Evolutionary conservation across 1,140 invertebrate species (phyloP), one percentile per base, ranked within the genome.

Genomic region (Mya arenaria): DNA sequence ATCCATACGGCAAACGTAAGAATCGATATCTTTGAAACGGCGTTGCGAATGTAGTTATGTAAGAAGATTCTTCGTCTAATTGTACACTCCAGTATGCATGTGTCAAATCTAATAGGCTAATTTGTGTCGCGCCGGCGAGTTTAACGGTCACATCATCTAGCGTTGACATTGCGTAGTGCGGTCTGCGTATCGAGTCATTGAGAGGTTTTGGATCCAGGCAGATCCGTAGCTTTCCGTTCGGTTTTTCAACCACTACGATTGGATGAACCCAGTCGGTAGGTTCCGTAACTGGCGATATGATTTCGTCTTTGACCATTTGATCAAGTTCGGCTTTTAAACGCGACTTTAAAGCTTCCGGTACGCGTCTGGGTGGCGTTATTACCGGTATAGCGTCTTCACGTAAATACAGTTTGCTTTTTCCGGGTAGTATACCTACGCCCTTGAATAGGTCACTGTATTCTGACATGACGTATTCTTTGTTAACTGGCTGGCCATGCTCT

Each of bases 191-290:
- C 5, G 55, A 41, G 1, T 56, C 60, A 41, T 86, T 88, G 36
- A 86, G 60, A 3, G 75, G 41, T 55, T 73, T 73, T 4, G 72
- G 75, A 58, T 23, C 92, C 90, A 88, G 90, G 94, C 15, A 94
- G 72, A 28, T 94, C 91, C 28, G 92, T 90, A 37, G 93, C 80
- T 25, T 92, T 91, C 90, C 95, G 34, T 81, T 52, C 8, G 72
- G 48, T 58, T 71, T 72, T 71, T 86, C 48, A 25, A 82, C 60
- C 63, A 78, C 65, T 15, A 93, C 92, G 32, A 93, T 74, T 34
- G 89, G 86, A 83, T 91, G 92, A 0, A 94, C 92, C 93, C 94
- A 94, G 32, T 93, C 92, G 4, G 93, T 92, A 10, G 92, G 89
- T 78, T 90, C 81, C 3, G 39, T 83, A 0, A 90, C 82, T 55